phyloP scores from a whole-genome alignment of 2,888 invertebrate genomes.

The Malacosoma neustria region DNA sequence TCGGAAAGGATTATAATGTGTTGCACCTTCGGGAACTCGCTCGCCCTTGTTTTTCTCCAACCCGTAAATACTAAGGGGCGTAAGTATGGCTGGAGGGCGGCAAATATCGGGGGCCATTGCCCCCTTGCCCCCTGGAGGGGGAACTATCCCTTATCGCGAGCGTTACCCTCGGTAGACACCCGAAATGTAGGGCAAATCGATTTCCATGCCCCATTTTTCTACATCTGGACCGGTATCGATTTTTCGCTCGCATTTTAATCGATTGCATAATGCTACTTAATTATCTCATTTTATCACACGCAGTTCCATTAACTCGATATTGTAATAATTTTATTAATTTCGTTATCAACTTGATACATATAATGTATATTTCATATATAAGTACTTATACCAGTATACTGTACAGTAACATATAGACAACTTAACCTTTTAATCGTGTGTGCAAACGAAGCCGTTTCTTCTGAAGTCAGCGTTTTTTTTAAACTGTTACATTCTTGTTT shows the following conservation, averaged over 20 bases:
- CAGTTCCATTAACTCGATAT: not conserved
- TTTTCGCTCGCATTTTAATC: slow-evolving; percentile 23
- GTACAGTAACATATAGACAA: too few species aligned
- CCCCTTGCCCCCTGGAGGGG: slow-evolving; percentile 49
- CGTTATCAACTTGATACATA: not conserved
- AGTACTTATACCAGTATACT: too few species aligned
- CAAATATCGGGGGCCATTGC: slow-evolving; percentile 66
- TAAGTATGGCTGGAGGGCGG: slow-evolving; percentile 74
- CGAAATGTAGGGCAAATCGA: slow-evolving; percentile 74
- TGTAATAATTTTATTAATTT: slow-evolving; percentile 1
- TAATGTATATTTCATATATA: too few species aligned
- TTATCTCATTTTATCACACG: slow-evolving; percentile 12
- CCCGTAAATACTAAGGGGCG: slow-evolving; percentile 75
- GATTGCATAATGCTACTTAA: slow-evolving; percentile 18
- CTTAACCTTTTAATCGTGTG: too few species aligned
- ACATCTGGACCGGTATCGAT: slow-evolving; percentile 73
- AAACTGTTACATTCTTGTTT: too few species aligned
- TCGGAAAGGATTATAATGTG: slow-evolving; percentile 75
- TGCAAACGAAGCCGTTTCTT: too few species aligned
- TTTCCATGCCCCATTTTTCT: slow-evolving; percentile 71
- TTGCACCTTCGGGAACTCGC: slow-evolving; percentile 73
- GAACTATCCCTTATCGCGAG: slow-evolving; percentile 75
- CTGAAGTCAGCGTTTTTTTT: too few species aligned
- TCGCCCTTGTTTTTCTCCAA: slow-evolving; percentile 75
- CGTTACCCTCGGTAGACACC: slow-evolving; percentile 73